phyloP scores from a whole-genome alignment of 2,888 invertebrate species.

The Margaritifera margaritifera region DNA sequence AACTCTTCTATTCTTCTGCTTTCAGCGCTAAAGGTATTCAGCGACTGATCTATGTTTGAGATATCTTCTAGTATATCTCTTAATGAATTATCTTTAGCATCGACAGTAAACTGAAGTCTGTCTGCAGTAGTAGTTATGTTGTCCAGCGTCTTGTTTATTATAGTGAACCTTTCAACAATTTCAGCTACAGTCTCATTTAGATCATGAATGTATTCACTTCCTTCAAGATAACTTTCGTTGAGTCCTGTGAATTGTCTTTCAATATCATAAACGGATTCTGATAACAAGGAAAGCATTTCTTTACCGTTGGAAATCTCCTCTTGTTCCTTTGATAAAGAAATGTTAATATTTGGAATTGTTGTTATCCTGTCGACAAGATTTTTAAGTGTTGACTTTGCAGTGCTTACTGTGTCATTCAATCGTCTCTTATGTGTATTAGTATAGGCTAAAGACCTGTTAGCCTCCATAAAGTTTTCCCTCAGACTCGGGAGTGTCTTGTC shows the following conservation, averaged over 20 bases:
- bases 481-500: conserved; percentile 1
- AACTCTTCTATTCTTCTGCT: neutral
- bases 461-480: neutral
- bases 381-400: too few species aligned
- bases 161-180: conserved; percentile 24
- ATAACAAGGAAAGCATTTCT: too few species aligned
- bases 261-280: too few species aligned
- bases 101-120: conserved; percentile 4
- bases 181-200: conserved; percentile 11
- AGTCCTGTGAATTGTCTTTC: neutral
- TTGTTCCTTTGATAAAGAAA: too few species aligned
- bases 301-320: too few species aligned
- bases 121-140: conserved; percentile 19
- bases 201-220: neutral
- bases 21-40: neutral
- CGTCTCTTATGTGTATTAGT: too few species aligned
- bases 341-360: too few species aligned
- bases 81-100: neutral
- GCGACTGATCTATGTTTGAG: conserved; percentile 14
- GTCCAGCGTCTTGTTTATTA: conserved; percentile 23
- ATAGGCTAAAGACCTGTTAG: too few species aligned
- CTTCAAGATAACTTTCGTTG: neutral
- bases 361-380: too few species aligned
- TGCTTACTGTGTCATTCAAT: too few species aligned
- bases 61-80: conserved; percentile 16